These are phyloP conservation scores for Pao palembangensis DNA, from an alignment of 2,113 vertebrate species.

Conservation along the genomic window DNA sequence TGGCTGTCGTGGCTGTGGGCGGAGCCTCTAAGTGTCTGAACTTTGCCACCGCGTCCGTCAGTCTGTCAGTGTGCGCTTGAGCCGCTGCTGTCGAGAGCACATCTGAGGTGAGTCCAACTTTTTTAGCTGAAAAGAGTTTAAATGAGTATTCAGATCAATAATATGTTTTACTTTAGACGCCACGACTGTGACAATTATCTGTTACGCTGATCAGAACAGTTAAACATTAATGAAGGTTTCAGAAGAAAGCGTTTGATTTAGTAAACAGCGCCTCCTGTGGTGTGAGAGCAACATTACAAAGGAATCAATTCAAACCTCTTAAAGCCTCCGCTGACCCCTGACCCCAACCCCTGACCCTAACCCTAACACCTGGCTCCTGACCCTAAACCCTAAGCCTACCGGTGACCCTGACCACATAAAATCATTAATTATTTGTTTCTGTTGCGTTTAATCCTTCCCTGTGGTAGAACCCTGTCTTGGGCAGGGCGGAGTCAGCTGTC, in stretches of 20 bases:
- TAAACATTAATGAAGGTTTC: neutral
- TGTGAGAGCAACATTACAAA: too few species aligned
- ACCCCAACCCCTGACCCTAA: too few species aligned
- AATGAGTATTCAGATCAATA: neutral
- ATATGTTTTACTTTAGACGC: neutral
- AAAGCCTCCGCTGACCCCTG: too few species aligned
- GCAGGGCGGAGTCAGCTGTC: too few species aligned
- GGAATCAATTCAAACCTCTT: neutral
- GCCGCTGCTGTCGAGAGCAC: too few species aligned
- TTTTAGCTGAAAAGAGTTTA: neutral
- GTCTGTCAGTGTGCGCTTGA: constrained; percentile 15
- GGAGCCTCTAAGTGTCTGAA: constrained; percentile 21
- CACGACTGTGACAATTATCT: neutral
- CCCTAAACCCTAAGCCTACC: too few species aligned
- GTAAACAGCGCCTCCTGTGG: too few species aligned
- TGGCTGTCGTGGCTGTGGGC: constrained; percentile 6
- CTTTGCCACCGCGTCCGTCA: constrained; percentile 37
- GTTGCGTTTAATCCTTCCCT: too few species aligned
- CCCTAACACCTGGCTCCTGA: too few species aligned
- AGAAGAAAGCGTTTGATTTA: neutral
- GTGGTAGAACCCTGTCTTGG: too few species aligned
- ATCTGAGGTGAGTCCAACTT: constrained; percentile 41
- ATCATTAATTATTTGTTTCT: too few species aligned
- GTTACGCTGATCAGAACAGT: neutral
- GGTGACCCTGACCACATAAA: too few species aligned